Evolutionary conservation across 2,797 vertebrate genomes (phyloP).

Genomic region (Sphenodon punctatus): DNA sequence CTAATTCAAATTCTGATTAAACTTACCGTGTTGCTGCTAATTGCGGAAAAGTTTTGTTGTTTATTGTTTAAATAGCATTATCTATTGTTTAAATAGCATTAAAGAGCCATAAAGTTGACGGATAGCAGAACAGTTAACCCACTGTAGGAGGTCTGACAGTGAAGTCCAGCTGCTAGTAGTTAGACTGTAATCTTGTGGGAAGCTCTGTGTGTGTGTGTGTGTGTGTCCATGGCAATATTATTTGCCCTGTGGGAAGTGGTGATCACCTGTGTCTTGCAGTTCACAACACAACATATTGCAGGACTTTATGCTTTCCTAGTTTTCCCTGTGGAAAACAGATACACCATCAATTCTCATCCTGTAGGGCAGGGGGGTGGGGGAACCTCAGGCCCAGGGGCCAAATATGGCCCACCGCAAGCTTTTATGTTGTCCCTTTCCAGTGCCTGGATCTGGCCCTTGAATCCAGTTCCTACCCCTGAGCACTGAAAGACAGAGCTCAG

Average conservation of each 20-base stretch:
- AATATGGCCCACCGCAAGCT: too few relatives aligned
- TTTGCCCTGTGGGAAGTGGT: neutral
- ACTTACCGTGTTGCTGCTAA: accelerated
- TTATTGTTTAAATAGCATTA: accelerated
- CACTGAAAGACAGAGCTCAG: too few relatives aligned
- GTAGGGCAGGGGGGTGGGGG: too few relatives aligned
- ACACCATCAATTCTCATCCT: accelerated
- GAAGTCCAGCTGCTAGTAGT: neutral
- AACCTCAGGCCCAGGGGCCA: too few relatives aligned
- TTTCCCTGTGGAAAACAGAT: neutral
- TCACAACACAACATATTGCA: neutral
- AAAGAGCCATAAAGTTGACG: accelerated
- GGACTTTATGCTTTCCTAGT: accelerated
- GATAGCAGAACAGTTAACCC: neutral
- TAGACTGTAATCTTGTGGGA: accelerated
- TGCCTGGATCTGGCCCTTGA: too few relatives aligned
- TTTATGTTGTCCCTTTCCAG: too few relatives aligned
- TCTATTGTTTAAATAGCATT: neutral
- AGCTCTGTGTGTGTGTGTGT: neutral
- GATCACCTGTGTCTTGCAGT: neutral
- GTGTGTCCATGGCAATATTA: neutral
- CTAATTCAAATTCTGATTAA: neutral
- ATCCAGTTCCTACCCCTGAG: too few relatives aligned
- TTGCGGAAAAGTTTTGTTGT: too few relatives aligned
- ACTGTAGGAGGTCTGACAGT: accelerated